Evolutionary conservation across 1,140 invertebrate species (phyloP), one percentile per base, ranked within the genome.

Genomic region (Panulirus ornatus): DNA sequence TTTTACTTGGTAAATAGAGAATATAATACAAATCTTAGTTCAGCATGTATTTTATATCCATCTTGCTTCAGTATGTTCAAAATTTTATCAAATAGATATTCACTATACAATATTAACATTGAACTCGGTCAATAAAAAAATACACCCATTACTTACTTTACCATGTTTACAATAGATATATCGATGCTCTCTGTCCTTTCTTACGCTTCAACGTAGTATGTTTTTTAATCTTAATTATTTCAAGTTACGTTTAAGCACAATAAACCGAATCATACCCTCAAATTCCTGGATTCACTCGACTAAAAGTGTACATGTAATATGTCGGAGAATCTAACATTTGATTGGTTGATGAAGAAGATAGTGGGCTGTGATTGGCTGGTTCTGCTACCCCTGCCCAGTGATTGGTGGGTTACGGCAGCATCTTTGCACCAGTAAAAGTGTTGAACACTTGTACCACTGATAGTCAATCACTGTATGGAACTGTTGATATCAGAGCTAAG

Each of bases 391-490:
- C 76, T 51, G 22, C 40, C 9, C 40, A 9, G 30, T 79, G 76
- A 79, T 79, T 79, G 76, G 76, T 51, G 42, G n/a, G 16, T 51
- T 19, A 9, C n/a, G 8, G n/a, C 58, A 66, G 58, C 58, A 30
- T n/a, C 5, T 6, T 2, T 16, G n/a, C 14, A 5, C 44, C 44
- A 66, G n/a, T 30, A 27, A 30, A 27, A 27, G 27, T 30, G 22
- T 30, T 30, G 34, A 73, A 73, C 70, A 73, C 34, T 73, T 38
- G 70, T 27, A n/a, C 8, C 44, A 81, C 78, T 81, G 78, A 81
- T 81, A 81, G 78, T 81, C 78, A 81, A 81, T 81, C 78, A 58
- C 16, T 81, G 78, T 54, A 36, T 27, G 44, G 58, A 66, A 27
- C 44, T 79, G 22, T 47, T 79, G 76, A 79, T 79, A 79, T 22